A percentile compares a stretch with the other conserved stretches of the same genome.
Evolutionary conservation across 2,797 vertebrate genomes (phyloP).

Genomic region (Sebastiscus tertius): DNA sequence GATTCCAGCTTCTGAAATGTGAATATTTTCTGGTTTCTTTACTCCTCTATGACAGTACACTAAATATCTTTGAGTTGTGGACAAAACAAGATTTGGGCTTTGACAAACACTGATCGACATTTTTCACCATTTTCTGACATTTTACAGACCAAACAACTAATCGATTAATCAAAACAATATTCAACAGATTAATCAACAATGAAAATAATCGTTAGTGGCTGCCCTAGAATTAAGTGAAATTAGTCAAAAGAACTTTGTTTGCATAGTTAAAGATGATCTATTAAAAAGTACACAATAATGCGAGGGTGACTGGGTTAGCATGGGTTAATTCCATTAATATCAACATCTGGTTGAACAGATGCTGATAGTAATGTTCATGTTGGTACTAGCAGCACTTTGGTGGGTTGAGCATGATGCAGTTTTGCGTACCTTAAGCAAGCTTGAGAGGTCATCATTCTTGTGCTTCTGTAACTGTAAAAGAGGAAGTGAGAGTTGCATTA

Average conservation of each 20-base stretch:
- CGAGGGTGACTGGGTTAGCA: conserved; percentile 18
- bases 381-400: neutral
- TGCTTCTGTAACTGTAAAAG: conserved; percentile 92
- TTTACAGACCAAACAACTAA: no score
- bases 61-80: no score
- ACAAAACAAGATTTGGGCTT: no score
- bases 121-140: no score
- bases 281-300: neutral
- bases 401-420: conserved; percentile 9
- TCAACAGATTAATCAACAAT: no score
- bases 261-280: neutral
- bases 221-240: neutral
- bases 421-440: conserved; percentile 91
- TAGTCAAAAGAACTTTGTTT: neutral
- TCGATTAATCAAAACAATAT: no score
- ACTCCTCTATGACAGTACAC: no score
- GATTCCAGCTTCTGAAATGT: no score
- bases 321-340: conserved; percentile 9
- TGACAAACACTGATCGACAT: no score
- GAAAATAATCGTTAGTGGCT: no score
- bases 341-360: conserved; percentile 5
- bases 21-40: no score
- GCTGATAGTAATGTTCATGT: neutral
- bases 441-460: conserved; percentile 98
- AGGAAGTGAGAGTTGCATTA: neutral